Evolutionary conservation across 2,113 vertebrate species (phyloP), one percentile per base, ranked within the genome.

Genomic region (Picathartes gymnocephalus): DNA sequence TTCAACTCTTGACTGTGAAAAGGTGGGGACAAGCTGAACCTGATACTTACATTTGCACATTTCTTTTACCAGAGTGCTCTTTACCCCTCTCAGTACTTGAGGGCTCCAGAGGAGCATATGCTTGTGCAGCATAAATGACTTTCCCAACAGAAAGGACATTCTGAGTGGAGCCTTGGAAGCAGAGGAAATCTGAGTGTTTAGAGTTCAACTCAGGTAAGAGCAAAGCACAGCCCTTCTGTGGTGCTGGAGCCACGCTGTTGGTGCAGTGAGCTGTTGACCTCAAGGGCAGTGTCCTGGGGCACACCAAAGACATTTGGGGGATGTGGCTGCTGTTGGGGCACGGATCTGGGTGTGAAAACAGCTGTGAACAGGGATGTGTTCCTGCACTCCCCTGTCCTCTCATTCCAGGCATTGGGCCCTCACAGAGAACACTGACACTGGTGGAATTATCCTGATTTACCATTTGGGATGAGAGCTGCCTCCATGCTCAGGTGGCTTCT

Each of bases 81-180:
- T 87, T 56, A 15, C 56, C 13, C 39, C 27, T 95, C 90, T 48
- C 31, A 17, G 77, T 80, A 54, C 78, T 61, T n/a, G 73, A 87
- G 65, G 61, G 78, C 39, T 87, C 13, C 68, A 71, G 68, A 70
- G 47, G 56, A 93, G 25, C 74, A 24, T 37, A 23, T 39, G 68
- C 58, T 94, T 74, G 25, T 45, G 82, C 88, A 78, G 68, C 24
- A 1, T 35, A 79, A 71, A 72, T 88, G 76, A 78, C 88, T 93
- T 95, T 66, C 44, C 48, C 83, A 71, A 65, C 48, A 45, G 66
- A 60, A 87, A 91, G 87, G 81, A 45, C 42, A 2, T 70, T 79
- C 58, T 88, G 45, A 91, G 35, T 39, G 48, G 47, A 81, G 65
- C 53, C 40, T 76, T 57, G 50, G 50, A 85, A 76, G 50, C 33